Base-by-base conservation (phyloP, 2,113 vertebrate genomes). In the Corythornis madagascariensis region DNA sequence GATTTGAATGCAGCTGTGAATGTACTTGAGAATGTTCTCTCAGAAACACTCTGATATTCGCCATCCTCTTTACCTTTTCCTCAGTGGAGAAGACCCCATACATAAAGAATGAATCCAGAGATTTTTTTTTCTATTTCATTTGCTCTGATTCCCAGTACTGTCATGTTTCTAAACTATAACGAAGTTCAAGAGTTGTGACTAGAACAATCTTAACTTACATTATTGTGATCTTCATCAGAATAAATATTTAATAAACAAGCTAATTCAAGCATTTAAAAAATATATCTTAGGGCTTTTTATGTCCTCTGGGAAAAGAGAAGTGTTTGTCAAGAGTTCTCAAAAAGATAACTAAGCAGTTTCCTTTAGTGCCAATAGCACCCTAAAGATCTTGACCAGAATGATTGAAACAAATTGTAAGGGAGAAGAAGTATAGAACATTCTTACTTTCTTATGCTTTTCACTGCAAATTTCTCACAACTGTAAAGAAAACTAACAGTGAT, bases 191-290 rank as follows among this genome's bases (percentile, higher is more conserved):
- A 63, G 28, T 82, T 76, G 33, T 28, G n/a, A 31, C 19, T 67
- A 56, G 59, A 56, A 60, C 25, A 79, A 75, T 25, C 57, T 60
- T 86, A 56, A 66, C 20, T 76, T 52, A 86, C 8, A n/a, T 42
- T 61, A 47, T 47, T 86, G 19, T 70, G 67, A 47, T 60, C 33
- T 64, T 17, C 72, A 61, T 55, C 13, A 83, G 90, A 84, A 90
- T 86, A 86, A 93, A 72, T 93, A 90, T 79, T 88, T 90, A 79
- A 83, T 75, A 81, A 66, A 33, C 40, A 73, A 83, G 24, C 56
- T 59, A 83, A 70, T n/a, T 65, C 5, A 9, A 71, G 35, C 38
- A 81, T 70, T 86, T 89, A 55, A 55, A 73, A 92, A 92, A 66
- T 70, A 63, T 50, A 63, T 33, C 43, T 63, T 89, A 45, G 26